A percentile compares a stretch with the other conserved stretches of the same genome.
Evolutionary conservation across 2,888 invertebrate genomes (phyloP).

Genomic region (Aspidiotus rigidus): DNA sequence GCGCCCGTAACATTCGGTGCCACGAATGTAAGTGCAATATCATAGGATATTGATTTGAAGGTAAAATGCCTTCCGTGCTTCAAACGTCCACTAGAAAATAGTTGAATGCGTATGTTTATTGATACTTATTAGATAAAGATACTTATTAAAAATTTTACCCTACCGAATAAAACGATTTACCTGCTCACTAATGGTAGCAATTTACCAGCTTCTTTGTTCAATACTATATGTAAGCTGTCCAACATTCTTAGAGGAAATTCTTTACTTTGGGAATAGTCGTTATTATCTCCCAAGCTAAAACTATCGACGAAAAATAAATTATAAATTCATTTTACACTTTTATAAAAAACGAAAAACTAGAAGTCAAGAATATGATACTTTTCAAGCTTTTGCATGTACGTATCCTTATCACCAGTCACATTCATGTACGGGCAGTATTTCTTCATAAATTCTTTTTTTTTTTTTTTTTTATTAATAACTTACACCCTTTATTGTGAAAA

Average conservation of each 20-base stretch:
- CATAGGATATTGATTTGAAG: conserved; percentile 68
- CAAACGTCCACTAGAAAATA: conserved; percentile 57
- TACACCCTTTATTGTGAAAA: too few relatives aligned
- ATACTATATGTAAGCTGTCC: conserved; percentile 62
- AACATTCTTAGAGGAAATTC: conserved; percentile 40
- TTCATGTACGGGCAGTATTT: conserved; percentile 22
- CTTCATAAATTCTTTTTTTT: conserved; percentile 24
- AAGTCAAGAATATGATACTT: neutral
- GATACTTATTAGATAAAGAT: neutral
- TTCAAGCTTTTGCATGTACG: neutral
- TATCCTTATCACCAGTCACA: neutral
- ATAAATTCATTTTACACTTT: neutral
- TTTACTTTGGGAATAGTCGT: conserved; percentile 22
- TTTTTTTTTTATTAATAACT: too few relatives aligned
- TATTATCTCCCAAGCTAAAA: conserved; percentile 23
- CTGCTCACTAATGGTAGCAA: conserved; percentile 69
- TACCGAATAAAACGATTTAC: conserved; percentile 44
- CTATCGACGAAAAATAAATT: neutral
- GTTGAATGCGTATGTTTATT: neutral
- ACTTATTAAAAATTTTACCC: neutral
- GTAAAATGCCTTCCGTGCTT: conserved; percentile 87
- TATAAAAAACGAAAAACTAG: neutral
- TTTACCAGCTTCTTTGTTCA: conserved; percentile 72
- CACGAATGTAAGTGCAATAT: conserved; percentile 75
- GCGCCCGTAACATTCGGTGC: conserved; percentile 70